Base-by-base conservation (phyloP, 23 tunicate species). In the Diplosoma virens region DNA sequence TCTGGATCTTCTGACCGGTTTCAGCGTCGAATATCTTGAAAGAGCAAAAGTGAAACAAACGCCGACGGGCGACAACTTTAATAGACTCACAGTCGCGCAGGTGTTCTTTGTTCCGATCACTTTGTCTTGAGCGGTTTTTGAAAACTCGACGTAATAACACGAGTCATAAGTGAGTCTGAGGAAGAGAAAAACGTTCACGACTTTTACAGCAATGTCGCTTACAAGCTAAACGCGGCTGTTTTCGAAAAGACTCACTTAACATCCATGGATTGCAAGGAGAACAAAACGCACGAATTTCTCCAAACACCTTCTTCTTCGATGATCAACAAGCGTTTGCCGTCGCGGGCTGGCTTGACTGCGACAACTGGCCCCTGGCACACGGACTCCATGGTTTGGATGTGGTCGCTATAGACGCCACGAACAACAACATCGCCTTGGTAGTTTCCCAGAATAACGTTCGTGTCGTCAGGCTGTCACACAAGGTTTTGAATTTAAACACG, bases 91-190 rank as follows among this genome's bases (percentile, higher is more conserved):
- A 32, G 35, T 70, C 6, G 95, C 95, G 1, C 67, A 5, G 9
- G 82, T 63, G 37, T 69, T 64, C 28, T 82, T 81, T 25, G 87
- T 81, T 17, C 87, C 95, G 0, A 88, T 50, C 18, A 88, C 78
- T 47, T 59, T 56, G 73, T 88, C 87, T 50, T 88, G 87, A 24
- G 30, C 30, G 11, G 71, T 54, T 59, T 88, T 88, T 1, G 95
- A 82, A 71, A 88, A 88, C 52, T 88, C 95, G 32, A 56, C 95
- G 59, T 76, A 59, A 1, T 61, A 59, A 11, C 68, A 33, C 22
- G 58, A 84, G 17, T 76, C 66, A 37, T 35, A 88, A 0, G 79
- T 68, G 20, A 54, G 31, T 32, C 89, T 84, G 70, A 22, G 31
- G 50, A 31, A 26, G 5, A 55, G 5, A 9, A 55, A 25, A 55